Evolutionary conservation across 1,140 invertebrate genomes (phyloP).

Genomic region (Neuroterus valhalla): DNA sequence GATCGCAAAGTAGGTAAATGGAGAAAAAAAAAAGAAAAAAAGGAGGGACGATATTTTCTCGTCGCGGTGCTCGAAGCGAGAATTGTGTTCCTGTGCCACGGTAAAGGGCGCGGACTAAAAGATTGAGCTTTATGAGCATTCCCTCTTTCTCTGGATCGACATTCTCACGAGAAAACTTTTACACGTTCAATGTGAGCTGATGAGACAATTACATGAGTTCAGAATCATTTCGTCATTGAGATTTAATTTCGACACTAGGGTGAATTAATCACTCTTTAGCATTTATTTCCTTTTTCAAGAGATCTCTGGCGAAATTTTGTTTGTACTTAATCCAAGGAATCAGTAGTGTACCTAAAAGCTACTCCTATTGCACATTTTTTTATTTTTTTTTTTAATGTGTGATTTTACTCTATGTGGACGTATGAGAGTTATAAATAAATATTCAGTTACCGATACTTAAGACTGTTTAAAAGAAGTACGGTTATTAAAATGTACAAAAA

Average conservation of each 20-base stretch:
- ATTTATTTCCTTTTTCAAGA: not conserved
- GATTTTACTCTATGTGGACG: not conserved
- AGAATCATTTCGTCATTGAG: not conserved
- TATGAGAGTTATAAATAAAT: not conserved
- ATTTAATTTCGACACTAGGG: not conserved
- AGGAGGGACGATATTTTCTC: conserved; percentile 54
- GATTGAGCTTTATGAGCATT: conserved; percentile 15
- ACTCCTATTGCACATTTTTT: not conserved
- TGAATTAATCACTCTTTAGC: not conserved
- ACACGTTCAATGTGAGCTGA: not conserved
- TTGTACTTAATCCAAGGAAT: conserved; percentile 15
- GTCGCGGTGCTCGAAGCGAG: conserved; percentile 47
- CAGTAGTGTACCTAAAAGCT: not conserved
- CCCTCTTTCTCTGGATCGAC: conserved; percentile 41
- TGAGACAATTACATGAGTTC: not conserved
- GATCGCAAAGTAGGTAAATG: conserved; percentile 57
- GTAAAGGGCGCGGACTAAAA: conserved; percentile 60
- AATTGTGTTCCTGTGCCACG: conserved; percentile 63
- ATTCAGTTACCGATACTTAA: conserved; percentile 28
- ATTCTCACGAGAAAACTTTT: conserved; percentile 9
- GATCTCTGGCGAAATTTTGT: conserved; percentile 13
- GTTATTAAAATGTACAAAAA: conserved; percentile 11
- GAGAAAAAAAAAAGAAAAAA: conserved; percentile 48
- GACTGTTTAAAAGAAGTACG: conserved; percentile 29
- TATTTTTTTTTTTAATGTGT: not conserved